A percentile compares a stretch with the other conserved stretches of the same genome.
These are phyloP conservation scores for Plodia interpunctella DNA, from an alignment of 1,140 invertebrate species.

Conservation along the genomic window DNA sequence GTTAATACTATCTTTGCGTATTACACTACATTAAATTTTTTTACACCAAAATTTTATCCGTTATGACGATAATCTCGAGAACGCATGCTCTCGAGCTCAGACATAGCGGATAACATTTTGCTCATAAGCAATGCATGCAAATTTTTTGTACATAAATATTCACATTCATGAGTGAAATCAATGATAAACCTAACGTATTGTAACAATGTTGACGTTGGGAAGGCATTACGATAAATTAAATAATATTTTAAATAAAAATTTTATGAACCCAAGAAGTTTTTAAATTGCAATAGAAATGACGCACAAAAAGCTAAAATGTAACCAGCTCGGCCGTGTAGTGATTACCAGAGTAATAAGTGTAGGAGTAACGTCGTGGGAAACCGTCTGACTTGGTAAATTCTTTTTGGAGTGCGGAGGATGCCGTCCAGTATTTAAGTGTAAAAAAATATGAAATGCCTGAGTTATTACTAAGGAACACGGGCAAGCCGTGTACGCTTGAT, in stretches of 20 bases:
- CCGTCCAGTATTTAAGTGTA: constrained; percentile 17
- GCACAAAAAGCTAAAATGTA: constrained; percentile 23
- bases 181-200: too few species aligned
- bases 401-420: constrained; percentile 28
- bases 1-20: too few species aligned
- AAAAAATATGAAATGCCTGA: constrained; percentile 19
- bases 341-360: constrained; percentile 37
- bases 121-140: too few species aligned
- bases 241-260: not conserved
- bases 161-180: too few species aligned
- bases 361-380: constrained; percentile 39
- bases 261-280: not conserved
- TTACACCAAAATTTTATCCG: too few species aligned
- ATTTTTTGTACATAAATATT: too few species aligned
- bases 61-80: too few species aligned
- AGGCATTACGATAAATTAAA: too few species aligned
- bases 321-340: constrained; percentile 35
- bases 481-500: constrained; percentile 22
- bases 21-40: too few species aligned
- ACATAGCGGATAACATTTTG: too few species aligned
- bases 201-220: too few species aligned
- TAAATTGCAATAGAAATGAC: constrained; percentile 10
- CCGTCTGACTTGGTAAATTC: constrained; percentile 27
- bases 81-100: too few species aligned
- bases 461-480: constrained; percentile 25